Conservation (phyloP, 2,113 vertebrate genomes). For the Saccopteryx bilineata region DNA sequence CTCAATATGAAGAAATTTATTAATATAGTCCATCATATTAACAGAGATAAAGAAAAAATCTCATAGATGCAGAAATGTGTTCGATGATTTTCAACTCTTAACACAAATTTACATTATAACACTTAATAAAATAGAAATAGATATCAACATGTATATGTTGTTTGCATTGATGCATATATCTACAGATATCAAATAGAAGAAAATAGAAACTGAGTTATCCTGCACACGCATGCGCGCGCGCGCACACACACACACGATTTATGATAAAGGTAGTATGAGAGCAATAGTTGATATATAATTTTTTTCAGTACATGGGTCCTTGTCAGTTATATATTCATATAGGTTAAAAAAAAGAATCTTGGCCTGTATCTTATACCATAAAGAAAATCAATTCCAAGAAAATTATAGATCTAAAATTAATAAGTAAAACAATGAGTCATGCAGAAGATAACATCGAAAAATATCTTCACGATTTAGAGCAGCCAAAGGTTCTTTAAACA, state of each 20-base stretch:
- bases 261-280: not conserved
- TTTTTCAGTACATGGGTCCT: not conserved
- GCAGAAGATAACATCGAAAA: not conserved
- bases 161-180: not conserved
- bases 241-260: not conserved
- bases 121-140: not conserved
- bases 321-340: not conserved
- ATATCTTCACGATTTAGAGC: not conserved
- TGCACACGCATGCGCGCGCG: not conserved
- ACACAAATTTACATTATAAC: not conserved
- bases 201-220: not conserved
- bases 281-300: not conserved
- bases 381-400: not conserved
- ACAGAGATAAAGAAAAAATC: not conserved
- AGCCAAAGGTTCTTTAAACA: not conserved
- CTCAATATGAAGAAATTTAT: not conserved
- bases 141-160: not conserved
- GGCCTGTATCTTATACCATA: not conserved
- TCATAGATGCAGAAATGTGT: not conserved
- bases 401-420: not conserved
- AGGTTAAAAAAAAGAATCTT: not conserved
- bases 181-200: not conserved
- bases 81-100: not conserved
- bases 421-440: not conserved
- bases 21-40: not conserved